phyloP scores from a whole-genome alignment of 1,140 invertebrate species.

The Littorina saxatilis region DNA sequence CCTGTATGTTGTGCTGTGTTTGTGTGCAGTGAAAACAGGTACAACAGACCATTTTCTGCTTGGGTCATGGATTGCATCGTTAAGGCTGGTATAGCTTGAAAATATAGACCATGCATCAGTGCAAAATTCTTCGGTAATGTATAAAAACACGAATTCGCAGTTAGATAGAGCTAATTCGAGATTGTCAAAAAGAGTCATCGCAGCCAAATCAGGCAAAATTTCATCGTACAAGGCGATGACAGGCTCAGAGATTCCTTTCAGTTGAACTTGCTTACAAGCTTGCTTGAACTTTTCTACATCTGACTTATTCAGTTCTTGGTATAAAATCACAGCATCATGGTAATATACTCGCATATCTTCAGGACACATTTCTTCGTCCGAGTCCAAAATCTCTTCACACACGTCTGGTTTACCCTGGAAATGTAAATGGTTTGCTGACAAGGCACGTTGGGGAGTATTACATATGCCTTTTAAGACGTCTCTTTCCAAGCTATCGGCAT shows the following conservation, averaged over 20 bases:
- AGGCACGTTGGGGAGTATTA: too few species aligned
- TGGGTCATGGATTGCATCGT: slow-evolving; percentile 14
- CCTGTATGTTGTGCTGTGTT: not conserved
- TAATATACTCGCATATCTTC: not conserved
- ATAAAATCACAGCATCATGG: slow-evolving; percentile 36
- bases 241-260: not conserved
- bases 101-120: slow-evolving; percentile 20
- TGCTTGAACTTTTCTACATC: not conserved
- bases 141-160: slow-evolving; percentile 14
- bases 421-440: not conserved
- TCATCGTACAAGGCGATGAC: not conserved
- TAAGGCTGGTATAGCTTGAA: slow-evolving; percentile 28
- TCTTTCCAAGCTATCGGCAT: too few species aligned
- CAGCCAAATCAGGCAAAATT: not conserved
- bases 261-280: not conserved
- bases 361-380: not conserved
- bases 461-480: too few species aligned
- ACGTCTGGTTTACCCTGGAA: not conserved
- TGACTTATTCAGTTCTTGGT: not conserved
- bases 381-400: not conserved
- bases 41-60: slow-evolving; percentile 25
- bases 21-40: slow-evolving; percentile 12
- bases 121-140: slow-evolving; percentile 7
- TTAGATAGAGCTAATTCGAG: not conserved
- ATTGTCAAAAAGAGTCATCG: not conserved